Conservation (phyloP, 2,113 vertebrate species). For the Osmerus mordax region DNA sequence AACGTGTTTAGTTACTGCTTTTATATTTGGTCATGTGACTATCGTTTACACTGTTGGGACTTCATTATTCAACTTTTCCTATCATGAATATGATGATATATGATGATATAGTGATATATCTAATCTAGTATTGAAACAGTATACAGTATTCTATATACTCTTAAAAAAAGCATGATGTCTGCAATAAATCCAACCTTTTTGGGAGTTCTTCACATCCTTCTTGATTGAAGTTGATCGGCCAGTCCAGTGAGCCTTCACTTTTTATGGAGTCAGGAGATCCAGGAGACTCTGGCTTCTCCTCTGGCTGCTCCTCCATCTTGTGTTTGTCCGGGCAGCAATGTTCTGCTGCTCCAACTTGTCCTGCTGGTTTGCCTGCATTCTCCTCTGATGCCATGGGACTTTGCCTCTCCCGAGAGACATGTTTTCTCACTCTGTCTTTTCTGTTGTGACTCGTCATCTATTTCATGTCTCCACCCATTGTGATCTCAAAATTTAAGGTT, state of each 20-base stretch:
- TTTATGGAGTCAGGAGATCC: neutral
- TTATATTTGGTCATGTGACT: neutral
- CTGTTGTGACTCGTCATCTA: no score
- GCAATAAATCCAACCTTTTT: neutral
- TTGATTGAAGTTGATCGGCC: neutral
- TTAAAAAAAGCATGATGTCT: neutral
- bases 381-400: no score
- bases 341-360: neutral
- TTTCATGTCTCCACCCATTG: no score
- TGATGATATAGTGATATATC: no score
- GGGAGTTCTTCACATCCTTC: neutral
- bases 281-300: neutral
- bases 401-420: no score
- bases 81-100: no score
- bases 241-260: conserved; percentile 4
- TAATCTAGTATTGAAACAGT: no score
- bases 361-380: no score
- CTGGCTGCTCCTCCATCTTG: neutral
- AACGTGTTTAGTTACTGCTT: neutral
- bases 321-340: neutral
- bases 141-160: neutral
- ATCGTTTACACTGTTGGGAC: no score
- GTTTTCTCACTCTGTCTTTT: no score
- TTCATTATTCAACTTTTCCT: no score
- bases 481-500: no score